Conservation (phyloP, 2,113 vertebrate genomes). For the Pterocles orientalis region DNA sequence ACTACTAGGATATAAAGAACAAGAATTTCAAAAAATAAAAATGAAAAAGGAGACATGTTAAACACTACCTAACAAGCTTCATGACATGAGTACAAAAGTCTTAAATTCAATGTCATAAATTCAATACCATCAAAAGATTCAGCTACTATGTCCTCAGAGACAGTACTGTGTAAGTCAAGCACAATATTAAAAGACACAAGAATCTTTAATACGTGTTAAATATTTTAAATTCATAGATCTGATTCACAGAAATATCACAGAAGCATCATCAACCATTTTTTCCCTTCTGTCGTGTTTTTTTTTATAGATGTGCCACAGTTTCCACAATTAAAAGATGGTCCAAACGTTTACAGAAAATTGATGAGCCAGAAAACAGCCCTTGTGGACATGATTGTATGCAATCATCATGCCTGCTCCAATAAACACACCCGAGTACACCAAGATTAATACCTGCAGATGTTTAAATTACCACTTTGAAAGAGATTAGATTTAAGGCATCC, state of each 20-base stretch:
- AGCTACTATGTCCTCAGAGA: conserved; percentile 1
- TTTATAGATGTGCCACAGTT: neutral
- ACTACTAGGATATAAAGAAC: neutral
- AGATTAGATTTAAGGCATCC: neutral
- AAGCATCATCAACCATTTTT: neutral
- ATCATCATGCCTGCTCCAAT: neutral
- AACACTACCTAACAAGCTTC: conserved; percentile 62
- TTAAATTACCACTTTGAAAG: neutral
- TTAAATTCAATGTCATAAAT: conserved; percentile 52
- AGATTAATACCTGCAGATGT: conserved; percentile 2
- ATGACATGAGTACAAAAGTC: conserved; percentile 66
- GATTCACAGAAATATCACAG: neutral
- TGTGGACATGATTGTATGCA: neutral
- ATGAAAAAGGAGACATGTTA: conserved; percentile 45
- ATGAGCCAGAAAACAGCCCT: neutral
- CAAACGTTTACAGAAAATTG: neutral
- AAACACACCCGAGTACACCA: neutral
- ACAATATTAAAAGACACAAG: neutral
- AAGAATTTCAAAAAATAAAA: neutral
- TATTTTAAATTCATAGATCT: conserved; percentile 14
- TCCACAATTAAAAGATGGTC: neutral
- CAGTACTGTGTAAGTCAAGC: neutral
- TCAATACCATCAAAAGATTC: conserved; percentile 21
- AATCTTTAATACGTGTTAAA: conserved; percentile 9
- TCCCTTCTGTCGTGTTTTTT: neutral